Base-by-base conservation (phyloP, 2,797 vertebrate species). In the Neopelma chrysocephalum region DNA sequence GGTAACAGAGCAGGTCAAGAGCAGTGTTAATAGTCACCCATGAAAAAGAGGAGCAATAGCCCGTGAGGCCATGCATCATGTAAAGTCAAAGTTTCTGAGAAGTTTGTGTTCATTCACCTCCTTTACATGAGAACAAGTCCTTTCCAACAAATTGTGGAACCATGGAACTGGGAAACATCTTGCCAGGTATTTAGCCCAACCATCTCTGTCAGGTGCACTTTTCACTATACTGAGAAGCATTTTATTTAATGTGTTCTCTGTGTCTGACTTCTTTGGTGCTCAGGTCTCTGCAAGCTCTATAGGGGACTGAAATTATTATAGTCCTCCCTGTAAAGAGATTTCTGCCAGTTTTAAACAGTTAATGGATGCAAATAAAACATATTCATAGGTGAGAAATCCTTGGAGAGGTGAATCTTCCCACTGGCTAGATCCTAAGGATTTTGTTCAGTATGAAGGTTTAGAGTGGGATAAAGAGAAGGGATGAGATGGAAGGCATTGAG, bases 1-100 rank as follows among this genome's bases (percentile, higher is more conserved):
- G 92, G 87, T 69, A 84, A 58, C 58, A 81, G 64, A 87, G 48
- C 29, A 96, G 78, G 92, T 93, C 96, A 96, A 94, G 58, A 94
- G 62, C 58, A 62, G 68, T 88, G 95, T 91, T 95, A 96, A 94
- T 75, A 94, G 93, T 94, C 62, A 87, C 92, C 92, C 90, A 50
- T 65, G 83, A 62, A 84, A 94, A 89, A 88, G 45, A 90, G 60
- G 45, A 77, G 57, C 75, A 87, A 57, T 29, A 88, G 68, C 69
- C 76, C 36, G 26, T 6, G 19, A 87, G 82, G 54, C 64, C 71
- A 50, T 90, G 38, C 48, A 70, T 66, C 0, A 0, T 73, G 91
- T 84, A 87, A 87, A 93, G 48, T 72, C 53, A 64, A 3, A 34
- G n/a, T 85, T 82, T 90, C 57, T 38, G 56, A 78, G 47, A 83